Evolutionary conservation across 2,888 invertebrate genomes (phyloP), one percentile per base, ranked within the genome.

Genomic region (Luperina testacea): DNA sequence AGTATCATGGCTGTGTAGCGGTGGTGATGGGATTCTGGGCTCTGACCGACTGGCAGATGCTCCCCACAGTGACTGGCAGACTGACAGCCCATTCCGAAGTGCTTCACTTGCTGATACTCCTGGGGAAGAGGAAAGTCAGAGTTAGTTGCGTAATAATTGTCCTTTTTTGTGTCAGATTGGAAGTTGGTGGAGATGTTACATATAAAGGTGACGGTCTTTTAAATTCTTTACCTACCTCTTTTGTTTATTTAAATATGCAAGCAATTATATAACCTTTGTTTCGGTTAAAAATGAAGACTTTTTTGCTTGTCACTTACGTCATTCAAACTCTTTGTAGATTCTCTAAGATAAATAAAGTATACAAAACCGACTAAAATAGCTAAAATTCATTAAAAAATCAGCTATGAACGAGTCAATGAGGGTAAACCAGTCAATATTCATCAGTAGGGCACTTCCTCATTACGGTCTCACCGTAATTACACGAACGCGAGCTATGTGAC

Each of bases 21-120:
- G 94, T 24, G 94, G 94, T 8, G 96, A 94, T 0, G 92, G 90
- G 0, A 94, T 86, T 20, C 95, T 91, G 0, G 94, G 93, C 59
- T 96, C 96, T 0, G 94, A 90, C 2, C 96, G 92, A n/a, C 92
- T 92, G 8, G 93, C 92, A 0, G 94, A 92, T 0, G 95, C 94
- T 3, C 95, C 95, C 97, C 97, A 97, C 0, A 97, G 90, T 0
- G 96, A 96, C 63, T 96, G 96, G 68, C 97, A 59, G n/a, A 59
- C 57, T n/a, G 57, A 95, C 32, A 97, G 90, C 0, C 97, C 95
- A 83, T 87, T 96, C 13, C 97, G 90, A 2, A 97, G 90, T 0
- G 97, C 96, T 84, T 97, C 97, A 73, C 96, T 96, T 0, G 97
- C 96, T 81, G 96, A 90, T 38, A 96, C 88, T 75, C 97, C 97